Conservation (phyloP, 2,797 vertebrate genomes). For the Falco biarmicus region DNA sequence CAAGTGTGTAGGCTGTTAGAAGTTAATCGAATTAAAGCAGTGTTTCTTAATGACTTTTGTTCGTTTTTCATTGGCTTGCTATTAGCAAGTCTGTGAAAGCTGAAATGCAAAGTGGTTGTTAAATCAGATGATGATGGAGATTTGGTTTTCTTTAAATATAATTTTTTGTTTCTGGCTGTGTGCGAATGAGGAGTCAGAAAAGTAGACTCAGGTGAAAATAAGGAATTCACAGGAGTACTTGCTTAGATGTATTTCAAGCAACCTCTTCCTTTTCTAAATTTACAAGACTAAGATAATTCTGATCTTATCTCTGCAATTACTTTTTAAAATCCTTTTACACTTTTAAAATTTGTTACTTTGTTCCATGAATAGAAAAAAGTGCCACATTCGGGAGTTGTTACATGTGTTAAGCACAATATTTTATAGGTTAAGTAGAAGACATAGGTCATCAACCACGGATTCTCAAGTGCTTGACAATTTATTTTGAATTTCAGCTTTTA, state of each 20-base stretch:
- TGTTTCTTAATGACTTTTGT: not conserved
- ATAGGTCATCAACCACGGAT: not conserved
- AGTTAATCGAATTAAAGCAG: not conserved
- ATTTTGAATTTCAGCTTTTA: not conserved
- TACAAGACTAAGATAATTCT: not conserved
- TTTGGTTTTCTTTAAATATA: not conserved
- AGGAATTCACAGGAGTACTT: not conserved
- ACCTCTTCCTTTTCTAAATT: not conserved
- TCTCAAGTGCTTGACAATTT: not conserved
- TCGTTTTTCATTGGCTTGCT: not conserved
- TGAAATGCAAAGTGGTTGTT: not conserved
- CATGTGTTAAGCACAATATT: not conserved
- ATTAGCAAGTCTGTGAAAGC: not conserved
- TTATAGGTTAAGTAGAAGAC: not conserved
- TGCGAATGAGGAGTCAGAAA: not conserved
- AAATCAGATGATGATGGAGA: not conserved
- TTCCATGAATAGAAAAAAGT: not conserved
- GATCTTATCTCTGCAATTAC: not conserved
- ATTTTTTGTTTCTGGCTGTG: not conserved
- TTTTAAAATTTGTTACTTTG: not conserved
- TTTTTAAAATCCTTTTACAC: not conserved
- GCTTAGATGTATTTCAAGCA: not conserved
- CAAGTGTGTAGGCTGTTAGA: not conserved
- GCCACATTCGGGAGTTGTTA: not conserved
- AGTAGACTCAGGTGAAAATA: not conserved